A percentile compares a stretch with the other conserved stretches of the same genome.
These are phyloP conservation scores for Eudyptes chrysolophus DNA, from an alignment of 2,113 vertebrate species.

Conservation along the genomic window DNA sequence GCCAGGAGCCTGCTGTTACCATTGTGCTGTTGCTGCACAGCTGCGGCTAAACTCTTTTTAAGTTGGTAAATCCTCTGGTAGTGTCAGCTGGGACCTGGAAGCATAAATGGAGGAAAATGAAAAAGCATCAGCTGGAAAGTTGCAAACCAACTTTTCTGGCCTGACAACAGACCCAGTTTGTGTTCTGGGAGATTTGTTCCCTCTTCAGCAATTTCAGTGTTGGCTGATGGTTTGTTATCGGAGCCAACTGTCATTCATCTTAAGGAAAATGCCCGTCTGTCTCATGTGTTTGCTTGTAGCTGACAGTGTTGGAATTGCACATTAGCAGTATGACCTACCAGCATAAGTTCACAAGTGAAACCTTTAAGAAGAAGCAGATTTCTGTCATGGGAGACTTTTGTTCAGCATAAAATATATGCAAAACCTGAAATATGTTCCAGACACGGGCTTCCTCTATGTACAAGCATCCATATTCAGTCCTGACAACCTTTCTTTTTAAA, in stretches of 20 bases:
- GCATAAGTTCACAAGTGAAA: conserved; percentile 2
- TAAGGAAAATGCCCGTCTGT: conserved; percentile 26
- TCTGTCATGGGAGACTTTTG: not conserved
- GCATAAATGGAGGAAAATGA: not conserved
- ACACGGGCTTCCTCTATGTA: not conserved
- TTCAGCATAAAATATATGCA: not conserved
- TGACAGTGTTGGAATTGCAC: not conserved
- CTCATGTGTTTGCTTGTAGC: not conserved
- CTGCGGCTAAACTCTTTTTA: accelerated
- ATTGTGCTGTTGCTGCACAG: accelerated
- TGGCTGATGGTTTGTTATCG: not conserved
- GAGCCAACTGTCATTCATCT: not conserved
- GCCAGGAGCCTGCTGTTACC: not conserved
- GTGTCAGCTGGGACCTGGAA: not conserved
- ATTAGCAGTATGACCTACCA: conserved; percentile 18
- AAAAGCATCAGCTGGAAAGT: not conserved
- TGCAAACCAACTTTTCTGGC: conserved; percentile 30
- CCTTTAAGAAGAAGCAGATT: not conserved
- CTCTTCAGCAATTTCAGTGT: not conserved
- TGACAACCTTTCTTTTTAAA: conserved; percentile 5
- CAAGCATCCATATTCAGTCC: not conserved
- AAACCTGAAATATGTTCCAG: not conserved
- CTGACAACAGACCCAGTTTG: not conserved
- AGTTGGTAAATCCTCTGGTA: not conserved
- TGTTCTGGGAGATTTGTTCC: not conserved